Conservation (phyloP, 2,888 invertebrate species). For the Digitonthophagus gazella region DNA sequence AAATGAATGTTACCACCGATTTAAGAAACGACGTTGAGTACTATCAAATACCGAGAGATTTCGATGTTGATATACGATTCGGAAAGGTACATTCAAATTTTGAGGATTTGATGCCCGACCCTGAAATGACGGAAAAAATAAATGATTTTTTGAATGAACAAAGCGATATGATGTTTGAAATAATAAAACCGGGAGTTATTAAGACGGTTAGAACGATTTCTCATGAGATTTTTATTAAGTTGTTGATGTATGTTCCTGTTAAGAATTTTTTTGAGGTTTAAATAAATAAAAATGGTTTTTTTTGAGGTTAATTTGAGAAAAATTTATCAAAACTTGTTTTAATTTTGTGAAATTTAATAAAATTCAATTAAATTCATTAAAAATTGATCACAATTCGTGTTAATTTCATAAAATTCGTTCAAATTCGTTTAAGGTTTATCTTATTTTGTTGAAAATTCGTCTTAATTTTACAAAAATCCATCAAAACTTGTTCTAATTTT, state of each 20-base stretch:
- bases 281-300: no score
- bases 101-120: neutral
- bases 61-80: constrained; percentile 3
- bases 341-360: no score
- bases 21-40: constrained; percentile 3
- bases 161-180: neutral
- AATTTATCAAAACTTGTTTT: no score
- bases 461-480: no score
- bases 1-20: neutral
- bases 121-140: neutral
- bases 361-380: no score
- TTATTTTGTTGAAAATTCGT: no score
- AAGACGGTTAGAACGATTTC: neutral
- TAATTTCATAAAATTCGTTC: no score
- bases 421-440: no score
- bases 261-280: no score
- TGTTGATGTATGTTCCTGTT: neutral
- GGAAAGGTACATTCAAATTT: neutral
- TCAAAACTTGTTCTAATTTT: no score
- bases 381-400: no score
- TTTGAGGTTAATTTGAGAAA: no score
- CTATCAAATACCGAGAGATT: constrained; percentile 1
- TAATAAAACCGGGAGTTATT: neutral
- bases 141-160: neutral
- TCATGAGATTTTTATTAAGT: neutral